Evolutionary conservation across 2,888 invertebrate genomes (phyloP), one percentile per base, ranked within the genome.

Genomic region (Pseudoips prasinana): DNA sequence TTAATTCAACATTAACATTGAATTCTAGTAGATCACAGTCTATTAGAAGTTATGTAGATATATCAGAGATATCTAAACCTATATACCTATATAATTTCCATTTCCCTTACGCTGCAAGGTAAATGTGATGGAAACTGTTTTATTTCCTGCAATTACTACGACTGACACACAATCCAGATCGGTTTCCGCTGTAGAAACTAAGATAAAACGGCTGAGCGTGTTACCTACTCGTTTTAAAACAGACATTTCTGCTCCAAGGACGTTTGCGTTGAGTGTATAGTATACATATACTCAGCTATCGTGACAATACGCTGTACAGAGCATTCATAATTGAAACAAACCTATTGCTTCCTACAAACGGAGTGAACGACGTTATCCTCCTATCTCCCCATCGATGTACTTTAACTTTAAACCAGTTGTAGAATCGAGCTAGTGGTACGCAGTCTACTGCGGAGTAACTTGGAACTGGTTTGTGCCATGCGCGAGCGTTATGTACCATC

Each of bases 381-480:
- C 39, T 50, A 45, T 36, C 43, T 34, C 42, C 14, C 14, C 14
- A 5, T 2, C 14, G 14, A 14, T 14, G 14, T 14, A 14, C 14
- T 2, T 59, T 3, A 14, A 60, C 39, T 43, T 33, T 31, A 50
- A 58, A 64, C 60, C 47, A 39, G 56, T 55, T 55, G 43, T 45
- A 49, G 47, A 54, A 53, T 22, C 35, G 47, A 43, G 49, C 46
- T 57, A 52, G 32, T 59, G 55, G 62, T 64, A 59, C 57, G 5
- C 5, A 14, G 14, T 14, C 14, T 14, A 14, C 14, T 14, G 14
- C 14, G 14, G 14, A 14, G 14, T 14, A 14, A 14, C 3, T 2
- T 5, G 14, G 70, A 74, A 76, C 76, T 70, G 74, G 73, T 77
- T 71, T 73, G 57, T 62, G 62, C 49, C 56, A 5, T n/a, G 20